These are phyloP conservation scores for Mormyrops attenuatus DNA, from an alignment of 2,797 vertebrate species.

Conservation along the genomic window DNA sequence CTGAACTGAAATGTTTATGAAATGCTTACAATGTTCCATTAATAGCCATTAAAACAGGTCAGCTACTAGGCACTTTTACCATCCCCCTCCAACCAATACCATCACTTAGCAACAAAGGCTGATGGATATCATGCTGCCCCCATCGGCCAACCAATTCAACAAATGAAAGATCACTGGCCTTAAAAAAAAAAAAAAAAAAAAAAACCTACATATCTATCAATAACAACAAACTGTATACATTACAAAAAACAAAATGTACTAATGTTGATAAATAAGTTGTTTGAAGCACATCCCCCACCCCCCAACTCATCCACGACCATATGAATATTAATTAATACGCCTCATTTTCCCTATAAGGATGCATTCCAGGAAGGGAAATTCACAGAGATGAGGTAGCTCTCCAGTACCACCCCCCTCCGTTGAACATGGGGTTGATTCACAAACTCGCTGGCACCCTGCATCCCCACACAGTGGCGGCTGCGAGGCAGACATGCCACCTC, in stretches of 20 bases:
- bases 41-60: neutral
- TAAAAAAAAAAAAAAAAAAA: neutral
- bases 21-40: neutral
- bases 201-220: neutral
- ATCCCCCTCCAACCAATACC: neutral
- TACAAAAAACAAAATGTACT: neutral
- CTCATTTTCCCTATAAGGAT: neutral
- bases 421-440: slow-evolving; percentile 15
- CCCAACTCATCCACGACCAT: neutral
- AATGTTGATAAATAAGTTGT: neutral
- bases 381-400: neutral
- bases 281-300: neutral
- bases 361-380: neutral
- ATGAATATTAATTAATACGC: neutral
- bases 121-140: neutral
- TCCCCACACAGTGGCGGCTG: neutral
- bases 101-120: neutral
- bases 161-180: neutral
- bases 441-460: slow-evolving; percentile 16
- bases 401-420: neutral
- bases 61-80: neutral
- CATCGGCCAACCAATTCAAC: neutral
- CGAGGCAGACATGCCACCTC: slow-evolving; percentile 12
- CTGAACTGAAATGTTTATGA: neutral
- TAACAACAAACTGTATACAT: neutral